Percentiles rank a stretch among this genome's conserved stretches.
These are phyloP conservation scores for Platyura marginata DNA, from an alignment of 1,140 invertebrate genomes.

Conservation along the genomic window DNA sequence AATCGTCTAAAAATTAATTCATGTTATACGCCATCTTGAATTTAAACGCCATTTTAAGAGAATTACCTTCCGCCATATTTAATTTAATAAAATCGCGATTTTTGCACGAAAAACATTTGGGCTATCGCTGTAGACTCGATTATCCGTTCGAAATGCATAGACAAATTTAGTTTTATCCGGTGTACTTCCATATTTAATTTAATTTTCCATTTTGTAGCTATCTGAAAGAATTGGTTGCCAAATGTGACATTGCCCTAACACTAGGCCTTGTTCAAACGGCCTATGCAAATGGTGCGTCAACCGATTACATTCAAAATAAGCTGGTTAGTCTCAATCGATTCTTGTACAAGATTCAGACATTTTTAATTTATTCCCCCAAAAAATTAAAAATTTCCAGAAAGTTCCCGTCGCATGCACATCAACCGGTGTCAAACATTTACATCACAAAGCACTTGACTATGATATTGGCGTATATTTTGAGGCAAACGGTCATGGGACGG, in stretches of 20 bases:
- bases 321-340: constrained; percentile 37
- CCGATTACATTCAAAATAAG: constrained; percentile 69
- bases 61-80: too few species aligned
- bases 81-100: too few species aligned
- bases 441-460: constrained; percentile 73
- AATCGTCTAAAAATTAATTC: too few species aligned
- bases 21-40: too few species aligned
- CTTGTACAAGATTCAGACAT: not conserved
- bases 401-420: constrained; percentile 74
- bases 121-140: too few species aligned
- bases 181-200: not conserved
- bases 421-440: constrained; percentile 98
- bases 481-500: constrained; percentile 97
- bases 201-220: constrained; percentile 27
- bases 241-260: constrained; percentile 45
- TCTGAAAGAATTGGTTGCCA: constrained; percentile 53
- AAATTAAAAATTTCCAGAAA: constrained; percentile 35
- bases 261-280: constrained; percentile 92
- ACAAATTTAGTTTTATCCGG: not conserved
- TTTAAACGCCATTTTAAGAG: too few species aligned
- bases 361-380: not conserved
- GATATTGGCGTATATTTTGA: constrained; percentile 99
- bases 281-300: constrained; percentile 95
- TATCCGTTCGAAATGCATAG: too few species aligned
- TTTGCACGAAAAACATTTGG: too few species aligned